phyloP scores from a whole-genome alignment of 2,888 invertebrate species.

The Mythimna lalbum region DNA sequence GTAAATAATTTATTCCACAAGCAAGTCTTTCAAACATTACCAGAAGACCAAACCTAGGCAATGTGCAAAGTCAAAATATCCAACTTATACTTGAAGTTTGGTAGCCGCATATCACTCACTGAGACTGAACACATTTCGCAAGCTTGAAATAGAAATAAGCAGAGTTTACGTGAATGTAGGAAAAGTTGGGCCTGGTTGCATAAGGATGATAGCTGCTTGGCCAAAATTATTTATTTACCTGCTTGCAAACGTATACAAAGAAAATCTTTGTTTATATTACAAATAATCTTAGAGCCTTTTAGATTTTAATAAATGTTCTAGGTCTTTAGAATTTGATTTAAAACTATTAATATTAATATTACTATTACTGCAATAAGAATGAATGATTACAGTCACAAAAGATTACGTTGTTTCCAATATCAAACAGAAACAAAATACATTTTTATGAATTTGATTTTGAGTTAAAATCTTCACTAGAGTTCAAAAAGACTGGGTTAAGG shows the following conservation, averaged over 20 bases:
- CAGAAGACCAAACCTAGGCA: conserved; percentile 24
- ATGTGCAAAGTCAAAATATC: conserved; percentile 60
- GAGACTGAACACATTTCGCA: conserved; percentile 77
- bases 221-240: conserved; percentile 24
- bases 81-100: conserved; percentile 74
- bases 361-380: background rate
- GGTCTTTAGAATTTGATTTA: background rate
- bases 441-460: conserved; percentile 9
- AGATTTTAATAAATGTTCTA: background rate
- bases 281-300: background rate
- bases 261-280: background rate
- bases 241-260: background rate
- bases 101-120: conserved; percentile 79
- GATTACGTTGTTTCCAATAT: background rate
- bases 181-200: conserved; percentile 37
- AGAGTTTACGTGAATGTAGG: conserved; percentile 60
- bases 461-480: background rate
- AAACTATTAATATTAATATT: too few species aligned
- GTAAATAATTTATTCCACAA: conserved; percentile 17
- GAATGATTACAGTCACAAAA: background rate
- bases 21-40: conserved; percentile 31
- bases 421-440: background rate
- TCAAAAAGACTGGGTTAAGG: background rate
- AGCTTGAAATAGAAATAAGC: conserved; percentile 83
- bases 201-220: conserved; percentile 28